Conservation (phyloP, 1,140 invertebrate genomes). For the Wasmannia auropunctata region DNA sequence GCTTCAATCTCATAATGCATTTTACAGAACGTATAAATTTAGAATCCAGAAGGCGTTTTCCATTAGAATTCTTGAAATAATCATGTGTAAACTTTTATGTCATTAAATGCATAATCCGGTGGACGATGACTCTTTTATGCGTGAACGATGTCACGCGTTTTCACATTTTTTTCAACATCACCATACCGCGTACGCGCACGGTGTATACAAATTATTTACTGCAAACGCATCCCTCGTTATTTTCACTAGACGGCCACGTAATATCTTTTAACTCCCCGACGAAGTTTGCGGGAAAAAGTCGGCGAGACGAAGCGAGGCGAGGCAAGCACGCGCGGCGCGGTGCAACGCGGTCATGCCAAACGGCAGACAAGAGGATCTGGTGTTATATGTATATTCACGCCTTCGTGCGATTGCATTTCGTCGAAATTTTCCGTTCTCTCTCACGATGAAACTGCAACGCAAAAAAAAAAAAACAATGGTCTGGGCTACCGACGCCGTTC, state of each 20-base stretch:
- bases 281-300: conserved; percentile 65
- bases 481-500: not conserved
- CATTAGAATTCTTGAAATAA: conserved; percentile 14
- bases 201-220: conserved; percentile 50
- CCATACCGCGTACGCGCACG: not conserved
- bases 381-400: conserved; percentile 40
- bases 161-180: conserved; percentile 24
- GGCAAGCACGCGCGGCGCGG: not conserved
- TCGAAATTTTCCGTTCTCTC: conserved; percentile 27
- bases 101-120: conserved; percentile 12
- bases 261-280: conserved; percentile 53
- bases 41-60: not conserved
- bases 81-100: conserved; percentile 1
- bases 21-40: not conserved
- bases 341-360: not conserved
- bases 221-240: conserved; percentile 44
- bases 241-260: conserved; percentile 38
- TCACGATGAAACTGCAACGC: not conserved
- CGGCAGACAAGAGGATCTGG: conserved; percentile 9
- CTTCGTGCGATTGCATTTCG: conserved; percentile 32
- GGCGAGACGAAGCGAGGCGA: conserved; percentile 3
- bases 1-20: not conserved
- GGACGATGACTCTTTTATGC: not conserved
- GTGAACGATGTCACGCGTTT: conserved; percentile 15
- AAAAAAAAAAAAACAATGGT: conserved; percentile 44